phyloP scores from a whole-genome alignment of 2,888 invertebrate species.

The Criorhina ranunculi region DNA sequence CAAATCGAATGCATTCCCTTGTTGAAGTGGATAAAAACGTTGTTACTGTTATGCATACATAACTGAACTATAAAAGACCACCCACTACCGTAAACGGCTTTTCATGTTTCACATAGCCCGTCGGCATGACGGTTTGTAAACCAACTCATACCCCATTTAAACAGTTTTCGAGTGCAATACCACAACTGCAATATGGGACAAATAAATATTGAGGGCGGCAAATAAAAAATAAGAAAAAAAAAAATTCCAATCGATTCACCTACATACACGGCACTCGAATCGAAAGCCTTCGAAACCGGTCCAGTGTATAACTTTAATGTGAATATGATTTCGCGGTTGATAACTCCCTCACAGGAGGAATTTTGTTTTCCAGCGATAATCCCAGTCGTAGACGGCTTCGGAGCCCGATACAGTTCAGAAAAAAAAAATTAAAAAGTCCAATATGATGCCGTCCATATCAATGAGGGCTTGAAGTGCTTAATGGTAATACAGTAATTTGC shows the following conservation, averaged over 20 bases:
- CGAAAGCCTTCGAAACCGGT: constrained; percentile 1
- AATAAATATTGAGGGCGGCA: constrained; percentile 3
- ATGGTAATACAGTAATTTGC: constrained; percentile 32
- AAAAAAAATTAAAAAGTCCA: background rate
- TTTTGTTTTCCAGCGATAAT: constrained; percentile 35
- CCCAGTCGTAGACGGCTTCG: background rate
- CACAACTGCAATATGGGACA: constrained; percentile 17
- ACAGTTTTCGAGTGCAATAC: background rate
- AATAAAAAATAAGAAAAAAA: constrained; percentile 1
- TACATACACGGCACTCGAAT: background rate
- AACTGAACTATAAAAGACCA: too few relatives aligned
- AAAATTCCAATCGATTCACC: background rate
- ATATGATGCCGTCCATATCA: constrained; percentile 7
- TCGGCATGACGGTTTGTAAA: constrained; percentile 17
- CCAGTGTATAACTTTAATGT: constrained; percentile 22
- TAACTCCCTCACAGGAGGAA: constrained; percentile 19
- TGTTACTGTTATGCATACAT: too few relatives aligned
- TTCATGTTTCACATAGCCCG: background rate
- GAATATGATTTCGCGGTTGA: constrained; percentile 52
- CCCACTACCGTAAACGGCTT: too few relatives aligned
- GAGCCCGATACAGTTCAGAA: background rate
- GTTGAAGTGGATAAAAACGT: too few relatives aligned
- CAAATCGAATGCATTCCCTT: too few relatives aligned
- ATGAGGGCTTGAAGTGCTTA: constrained; percentile 21
- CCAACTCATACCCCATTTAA: too few relatives aligned